A percentile compares a stretch with the other conserved stretches of the same genome.
Evolutionary conservation across 2,113 vertebrate genomes (phyloP).

Genomic region (Brachionichthys hirsutus): DNA sequence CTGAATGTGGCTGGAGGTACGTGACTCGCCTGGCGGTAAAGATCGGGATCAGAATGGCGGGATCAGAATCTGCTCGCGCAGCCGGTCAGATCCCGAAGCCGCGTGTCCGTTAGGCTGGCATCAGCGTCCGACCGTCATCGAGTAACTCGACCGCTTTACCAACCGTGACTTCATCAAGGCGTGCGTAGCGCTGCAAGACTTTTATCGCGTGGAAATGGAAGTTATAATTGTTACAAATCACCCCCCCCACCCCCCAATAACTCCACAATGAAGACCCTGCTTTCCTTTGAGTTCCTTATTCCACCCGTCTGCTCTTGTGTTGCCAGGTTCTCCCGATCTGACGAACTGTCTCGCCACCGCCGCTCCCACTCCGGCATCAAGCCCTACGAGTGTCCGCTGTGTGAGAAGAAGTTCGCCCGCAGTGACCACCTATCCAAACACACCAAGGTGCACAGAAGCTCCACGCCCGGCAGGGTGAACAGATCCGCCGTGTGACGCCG

Average conservation of each 20-base stretch:
- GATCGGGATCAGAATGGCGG: too few relatives aligned
- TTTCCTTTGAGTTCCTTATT: neutral
- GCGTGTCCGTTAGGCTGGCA: too few relatives aligned
- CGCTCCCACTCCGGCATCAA: constrained; percentile 89
- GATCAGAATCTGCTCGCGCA: too few relatives aligned
- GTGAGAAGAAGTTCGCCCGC: constrained; percentile 86
- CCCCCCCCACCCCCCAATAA: too few relatives aligned
- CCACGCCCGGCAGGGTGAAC: constrained; percentile 71
- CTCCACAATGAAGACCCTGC: too few relatives aligned
- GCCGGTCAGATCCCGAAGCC: too few relatives aligned
- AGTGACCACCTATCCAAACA: constrained; percentile 89
- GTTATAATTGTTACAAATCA: too few relatives aligned
- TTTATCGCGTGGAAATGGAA: too few relatives aligned
- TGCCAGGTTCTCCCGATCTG: constrained; percentile 85
- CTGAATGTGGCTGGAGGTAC: constrained; percentile 86
- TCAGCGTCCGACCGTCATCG: too few relatives aligned
- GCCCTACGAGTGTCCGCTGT: constrained; percentile 83
- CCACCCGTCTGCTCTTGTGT: constrained; percentile 6
- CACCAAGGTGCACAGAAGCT: constrained; percentile 83
- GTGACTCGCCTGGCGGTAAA: neutral
- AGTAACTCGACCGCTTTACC: too few relatives aligned
- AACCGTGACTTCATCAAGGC: too few relatives aligned
- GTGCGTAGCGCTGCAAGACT: too few relatives aligned
- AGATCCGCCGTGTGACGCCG: constrained; percentile 70
- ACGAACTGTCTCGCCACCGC: constrained; percentile 86